Evolutionary conservation across 2,888 invertebrate species (phyloP).

Genomic region (Campaea margaritaria): DNA sequence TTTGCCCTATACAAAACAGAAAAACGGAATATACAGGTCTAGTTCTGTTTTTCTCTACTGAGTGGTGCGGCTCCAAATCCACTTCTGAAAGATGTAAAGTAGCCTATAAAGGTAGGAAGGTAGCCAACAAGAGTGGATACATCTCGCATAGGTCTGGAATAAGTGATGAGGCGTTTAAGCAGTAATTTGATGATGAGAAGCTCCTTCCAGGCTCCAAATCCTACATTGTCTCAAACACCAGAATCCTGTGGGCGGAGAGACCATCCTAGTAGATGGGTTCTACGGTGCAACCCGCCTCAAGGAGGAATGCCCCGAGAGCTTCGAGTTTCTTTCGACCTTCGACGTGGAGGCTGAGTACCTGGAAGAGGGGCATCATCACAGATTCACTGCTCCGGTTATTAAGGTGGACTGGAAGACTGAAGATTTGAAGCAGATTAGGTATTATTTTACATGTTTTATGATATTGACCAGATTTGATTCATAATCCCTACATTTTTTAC

Average conservation of each 20-base stretch:
- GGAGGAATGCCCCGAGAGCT: constrained; percentile 82
- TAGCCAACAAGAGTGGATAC: too few species aligned
- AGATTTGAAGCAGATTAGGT: constrained; percentile 87
- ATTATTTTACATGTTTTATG: constrained; percentile 21
- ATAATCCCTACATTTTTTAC: too few species aligned
- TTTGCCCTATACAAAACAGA: too few species aligned
- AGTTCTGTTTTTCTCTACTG: too few species aligned
- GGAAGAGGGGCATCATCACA: constrained; percentile 86
- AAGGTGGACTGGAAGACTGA: constrained; percentile 80
- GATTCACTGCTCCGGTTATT: constrained; percentile 85
- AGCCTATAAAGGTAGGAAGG: too few species aligned
- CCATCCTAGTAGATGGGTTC: constrained; percentile 90
- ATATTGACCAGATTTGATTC: not conserved
- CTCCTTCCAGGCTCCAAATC: constrained; percentile 69
- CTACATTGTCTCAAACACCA: constrained; percentile 74
- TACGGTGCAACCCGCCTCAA: constrained; percentile 86
- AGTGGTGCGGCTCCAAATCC: too few species aligned
- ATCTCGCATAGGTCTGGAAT: too few species aligned
- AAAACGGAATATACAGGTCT: too few species aligned
- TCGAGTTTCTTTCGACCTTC: constrained; percentile 83
- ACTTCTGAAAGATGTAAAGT: too few species aligned
- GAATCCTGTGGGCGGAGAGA: constrained; percentile 89
- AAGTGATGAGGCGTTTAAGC: not conserved
- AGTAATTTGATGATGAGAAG: not conserved
- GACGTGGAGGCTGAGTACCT: constrained; percentile 87